Base-by-base conservation (phyloP, 2,113 vertebrate genomes). In the Protobothrops mucrosquamatus region DNA sequence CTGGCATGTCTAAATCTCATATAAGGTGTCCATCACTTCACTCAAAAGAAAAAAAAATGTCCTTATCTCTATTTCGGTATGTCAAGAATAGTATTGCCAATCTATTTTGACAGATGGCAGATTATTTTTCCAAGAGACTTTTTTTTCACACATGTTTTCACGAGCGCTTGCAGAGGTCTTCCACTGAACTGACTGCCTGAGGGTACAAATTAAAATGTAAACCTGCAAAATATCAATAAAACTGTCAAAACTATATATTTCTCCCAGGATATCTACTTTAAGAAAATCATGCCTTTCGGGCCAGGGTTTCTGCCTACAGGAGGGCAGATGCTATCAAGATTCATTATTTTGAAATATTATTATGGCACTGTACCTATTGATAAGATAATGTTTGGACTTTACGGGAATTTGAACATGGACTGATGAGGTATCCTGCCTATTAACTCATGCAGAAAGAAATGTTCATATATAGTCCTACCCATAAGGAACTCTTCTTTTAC, bases 181-280 rank as follows among this genome's bases (percentile, higher is more conserved):
- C 89, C 93, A 39, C 94, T 56, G 69, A 69, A 92, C 85, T 14
- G 6, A 34, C 92, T 93, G 93, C 92, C 93, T 97, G 94, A 94
- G 95, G 86, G 89, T 94, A 93, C 90, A 94, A 97, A 97, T 96
- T 95, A 97, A 97, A 96, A 97, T 87, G 51, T 95, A 96, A 97
- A 95, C 46, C 39, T 94, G 85, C 92, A 94, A 96, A 97, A 96
- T 96, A 97, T 94, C 95, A 94, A 91, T 96, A 97, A 96, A 97
- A 4, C 59, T 95, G 94, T 92, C 88, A 95, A 94, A 95, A 96
- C 94, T 91, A n/a, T 96, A 92, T 97, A 95, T 93, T 88, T 95
- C 96, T 85, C 94, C 89, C 93, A 94, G 95, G 91, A 95, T 61
- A 96, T 94, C 96, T 97, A 93, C 91, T n/a, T 92, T 93, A 48